Percentiles rank a stretch among this genome's conserved stretches.
These are phyloP conservation scores for Hyaena hyaena DNA, from an alignment of 2,113 vertebrate genomes.

Conservation along the genomic window DNA sequence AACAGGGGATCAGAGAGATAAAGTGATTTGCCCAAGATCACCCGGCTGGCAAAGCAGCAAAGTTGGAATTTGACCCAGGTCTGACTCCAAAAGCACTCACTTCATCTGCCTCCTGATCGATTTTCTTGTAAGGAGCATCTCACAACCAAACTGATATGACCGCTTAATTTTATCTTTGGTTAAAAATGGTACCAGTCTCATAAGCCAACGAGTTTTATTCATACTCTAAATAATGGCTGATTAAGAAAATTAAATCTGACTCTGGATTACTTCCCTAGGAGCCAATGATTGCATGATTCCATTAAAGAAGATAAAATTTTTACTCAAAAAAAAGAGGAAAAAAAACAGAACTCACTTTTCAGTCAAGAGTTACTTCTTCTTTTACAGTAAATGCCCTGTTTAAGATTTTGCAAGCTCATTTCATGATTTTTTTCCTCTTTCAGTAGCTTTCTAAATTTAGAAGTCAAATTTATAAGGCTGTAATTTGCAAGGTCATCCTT, in stretches of 20 bases:
- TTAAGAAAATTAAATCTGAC: slow-evolving; percentile 41
- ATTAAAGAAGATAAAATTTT: slow-evolving; percentile 13
- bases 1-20: neutral
- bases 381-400: slow-evolving; percentile 46
- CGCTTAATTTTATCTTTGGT: slow-evolving; percentile 14
- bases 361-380: slow-evolving; percentile 21
- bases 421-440: slow-evolving; percentile 39
- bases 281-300: neutral
- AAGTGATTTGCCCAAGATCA: neutral
- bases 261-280: neutral
- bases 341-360: slow-evolving; percentile 43
- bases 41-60: neutral
- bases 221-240: neutral
- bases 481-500: slow-evolving; percentile 70
- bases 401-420: slow-evolving; percentile 67
- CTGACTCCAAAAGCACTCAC: too few species aligned
- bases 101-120: neutral
- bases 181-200: neutral
- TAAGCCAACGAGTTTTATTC: neutral
- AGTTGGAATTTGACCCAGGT: neutral
- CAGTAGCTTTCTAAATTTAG: slow-evolving; percentile 71
- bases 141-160: neutral
- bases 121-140: neutral
- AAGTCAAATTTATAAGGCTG: slow-evolving; percentile 61
- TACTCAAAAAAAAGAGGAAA: neutral